Conservation (phyloP, 2,888 invertebrate species). For the Tridacna crocea region DNA sequence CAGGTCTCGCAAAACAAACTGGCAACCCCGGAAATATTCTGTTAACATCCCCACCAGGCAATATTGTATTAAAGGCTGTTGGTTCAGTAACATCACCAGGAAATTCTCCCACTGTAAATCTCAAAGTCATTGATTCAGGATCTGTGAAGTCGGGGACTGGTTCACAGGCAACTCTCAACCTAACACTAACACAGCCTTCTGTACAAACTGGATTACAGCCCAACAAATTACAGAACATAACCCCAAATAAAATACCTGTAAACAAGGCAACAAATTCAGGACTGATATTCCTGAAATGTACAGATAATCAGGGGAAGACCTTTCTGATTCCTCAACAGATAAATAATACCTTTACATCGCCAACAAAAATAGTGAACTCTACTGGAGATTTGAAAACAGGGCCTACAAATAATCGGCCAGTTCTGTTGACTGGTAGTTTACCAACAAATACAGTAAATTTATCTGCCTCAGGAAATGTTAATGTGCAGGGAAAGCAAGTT, state of each 20-base stretch:
- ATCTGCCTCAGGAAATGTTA: not conserved
- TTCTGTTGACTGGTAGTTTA: constrained; percentile 2
- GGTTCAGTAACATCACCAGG: not conserved
- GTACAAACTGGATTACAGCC: constrained; percentile 39
- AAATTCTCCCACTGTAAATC: constrained; percentile 6
- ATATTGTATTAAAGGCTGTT: constrained; percentile 14
- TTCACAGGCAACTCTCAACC: not conserved
- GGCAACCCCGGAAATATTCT: not conserved
- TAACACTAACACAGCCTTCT: not conserved
- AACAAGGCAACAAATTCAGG: constrained; percentile 48
- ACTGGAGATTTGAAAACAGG: constrained; percentile 10
- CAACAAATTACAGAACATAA: not conserved
- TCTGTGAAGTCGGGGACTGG: not conserved
- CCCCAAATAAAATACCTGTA: constrained; percentile 12
- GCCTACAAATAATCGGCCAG: not conserved
- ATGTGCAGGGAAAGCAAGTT: constrained; percentile 17
- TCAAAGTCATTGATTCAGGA: constrained; percentile 3
- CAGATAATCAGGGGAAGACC: constrained; percentile 75
- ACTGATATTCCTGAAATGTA: constrained; percentile 67
- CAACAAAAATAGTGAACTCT: constrained; percentile 24
- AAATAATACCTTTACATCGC: constrained; percentile 45
- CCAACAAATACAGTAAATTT: constrained; percentile 12
- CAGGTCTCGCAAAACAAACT: constrained; percentile 5
- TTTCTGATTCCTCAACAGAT: constrained; percentile 76
- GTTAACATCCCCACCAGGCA: constrained; percentile 6